phyloP scores from a whole-genome alignment of 2,113 vertebrate genomes.

The Clarias gariepinus region DNA sequence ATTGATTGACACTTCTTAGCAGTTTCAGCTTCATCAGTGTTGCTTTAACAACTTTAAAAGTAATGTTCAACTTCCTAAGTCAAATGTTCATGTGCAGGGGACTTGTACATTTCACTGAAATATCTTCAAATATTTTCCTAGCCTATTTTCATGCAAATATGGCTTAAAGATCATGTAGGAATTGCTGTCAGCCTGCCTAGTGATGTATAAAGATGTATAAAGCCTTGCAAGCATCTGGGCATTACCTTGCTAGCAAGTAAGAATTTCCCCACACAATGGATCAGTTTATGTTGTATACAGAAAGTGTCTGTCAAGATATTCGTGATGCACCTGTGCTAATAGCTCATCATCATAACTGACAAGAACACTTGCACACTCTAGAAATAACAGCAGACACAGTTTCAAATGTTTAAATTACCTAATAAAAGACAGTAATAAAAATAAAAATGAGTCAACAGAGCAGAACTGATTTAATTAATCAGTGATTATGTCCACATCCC shows the following conservation, averaged over 20 bases:
- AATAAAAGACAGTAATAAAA: neutral
- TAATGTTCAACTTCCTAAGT: too few species aligned
- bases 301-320: neutral
- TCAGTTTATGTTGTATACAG: neutral
- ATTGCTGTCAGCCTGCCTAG: neutral
- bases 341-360: neutral
- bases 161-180: neutral
- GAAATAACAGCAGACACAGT: neutral
- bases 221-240: too few species aligned
- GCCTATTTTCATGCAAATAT: too few species aligned
- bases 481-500: neutral
- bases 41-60: too few species aligned
- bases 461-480: neutral
- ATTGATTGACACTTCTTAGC: too few species aligned
- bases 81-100: too few species aligned
- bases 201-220: neutral
- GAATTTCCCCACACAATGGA: neutral
- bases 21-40: too few species aligned
- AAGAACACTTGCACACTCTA: neutral
- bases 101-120: too few species aligned
- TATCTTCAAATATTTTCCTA: too few species aligned
- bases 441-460: neutral
- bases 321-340: neutral
- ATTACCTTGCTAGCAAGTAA: neutral
- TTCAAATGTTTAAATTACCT: neutral